A percentile compares a stretch with the other conserved stretches of the same genome.
Evolutionary conservation across 2,888 invertebrate genomes (phyloP).

Genomic region (Muscina levida): DNA sequence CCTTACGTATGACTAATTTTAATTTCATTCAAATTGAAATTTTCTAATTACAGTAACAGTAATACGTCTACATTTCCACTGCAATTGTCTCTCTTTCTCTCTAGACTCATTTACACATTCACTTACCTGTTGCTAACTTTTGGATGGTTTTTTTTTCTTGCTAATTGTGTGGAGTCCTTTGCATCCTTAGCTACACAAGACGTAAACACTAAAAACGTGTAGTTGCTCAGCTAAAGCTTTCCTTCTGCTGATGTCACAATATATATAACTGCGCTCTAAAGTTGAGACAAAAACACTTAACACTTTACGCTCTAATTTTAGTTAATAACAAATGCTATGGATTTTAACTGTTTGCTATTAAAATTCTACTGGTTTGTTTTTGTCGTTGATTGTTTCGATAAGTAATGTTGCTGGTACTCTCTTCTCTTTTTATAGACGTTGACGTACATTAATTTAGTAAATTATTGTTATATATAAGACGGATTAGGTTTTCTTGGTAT

Average conservation of each 20-base stretch:
- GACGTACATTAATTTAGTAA: slow-evolving; percentile 52
- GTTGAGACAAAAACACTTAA: not conserved
- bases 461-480: slow-evolving; percentile 66
- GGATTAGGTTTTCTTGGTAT: slow-evolving; percentile 53
- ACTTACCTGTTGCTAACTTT: slow-evolving; percentile 10
- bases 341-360: not conserved
- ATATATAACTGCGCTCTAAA: not conserved
- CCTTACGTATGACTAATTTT: no score
- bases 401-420: no score
- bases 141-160: slow-evolving; percentile 19
- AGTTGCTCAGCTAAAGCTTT: no score
- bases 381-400: not conserved
- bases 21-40: no score
- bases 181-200: no score
- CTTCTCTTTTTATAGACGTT: no score
- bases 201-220: no score
- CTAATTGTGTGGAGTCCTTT: not conserved
- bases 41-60: no score
- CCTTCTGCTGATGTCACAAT: not conserved
- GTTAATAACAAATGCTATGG: slow-evolving; percentile 11
- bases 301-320: slow-evolving; percentile 1
- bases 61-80: no score
- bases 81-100: no score
- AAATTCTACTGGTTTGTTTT: not conserved
- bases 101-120: no score